Conservation (phyloP, 2,797 vertebrate species). For the Avahi laniger region DNA sequence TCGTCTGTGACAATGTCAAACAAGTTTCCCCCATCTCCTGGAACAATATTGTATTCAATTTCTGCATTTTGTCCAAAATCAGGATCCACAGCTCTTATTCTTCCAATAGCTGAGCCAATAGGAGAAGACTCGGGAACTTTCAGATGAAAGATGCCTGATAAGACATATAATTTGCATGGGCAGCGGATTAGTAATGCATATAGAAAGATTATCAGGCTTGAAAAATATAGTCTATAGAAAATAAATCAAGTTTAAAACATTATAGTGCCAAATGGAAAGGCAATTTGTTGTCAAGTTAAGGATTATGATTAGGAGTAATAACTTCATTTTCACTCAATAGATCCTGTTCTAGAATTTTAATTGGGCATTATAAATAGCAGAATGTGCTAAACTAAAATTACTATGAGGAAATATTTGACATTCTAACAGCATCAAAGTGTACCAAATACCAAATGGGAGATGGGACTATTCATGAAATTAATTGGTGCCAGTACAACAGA, state of each 20-base stretch:
- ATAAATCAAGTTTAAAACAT: not conserved
- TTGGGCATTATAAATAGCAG: not conserved
- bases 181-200: not conserved
- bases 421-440: not conserved
- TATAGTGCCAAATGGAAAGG: not conserved
- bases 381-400: not conserved
- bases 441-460: not conserved
- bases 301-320: not conserved
- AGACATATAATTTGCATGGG: conserved; percentile 48
- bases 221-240: not conserved
- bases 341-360: not conserved
- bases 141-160: conserved; percentile 95
- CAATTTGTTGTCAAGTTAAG: not conserved
- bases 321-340: not conserved
- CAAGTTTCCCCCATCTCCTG: conserved; percentile 95
- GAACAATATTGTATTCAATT: conserved; percentile 98
- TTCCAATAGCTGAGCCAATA: conserved; percentile 93
- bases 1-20: conserved; percentile 97
- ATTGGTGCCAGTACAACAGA: not conserved
- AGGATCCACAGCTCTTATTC: conserved; percentile 97
- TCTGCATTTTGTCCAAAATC: conserved; percentile 96
- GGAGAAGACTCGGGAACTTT: conserved; percentile 95
- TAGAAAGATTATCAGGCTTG: not conserved
- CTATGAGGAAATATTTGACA: not conserved
- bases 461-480: not conserved